Evolutionary conservation across 92 coral and sea anemone species (phyloP), one percentile per base, ranked within the genome.

Genomic region (Paramuricea clavata): DNA sequence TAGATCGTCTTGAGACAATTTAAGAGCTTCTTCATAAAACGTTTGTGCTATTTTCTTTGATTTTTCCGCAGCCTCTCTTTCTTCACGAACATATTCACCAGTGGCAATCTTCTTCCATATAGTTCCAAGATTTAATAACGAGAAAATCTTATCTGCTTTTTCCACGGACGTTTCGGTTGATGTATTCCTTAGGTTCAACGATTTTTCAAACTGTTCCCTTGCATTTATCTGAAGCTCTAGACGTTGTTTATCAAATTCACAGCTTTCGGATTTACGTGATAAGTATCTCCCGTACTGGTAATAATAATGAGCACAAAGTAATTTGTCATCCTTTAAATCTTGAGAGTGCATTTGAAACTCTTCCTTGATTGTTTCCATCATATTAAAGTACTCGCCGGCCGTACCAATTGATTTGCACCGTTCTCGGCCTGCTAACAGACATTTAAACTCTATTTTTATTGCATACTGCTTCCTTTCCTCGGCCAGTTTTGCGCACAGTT

Each of bases 351-450:
- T 5, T 54, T 54, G 6, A 54, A 54, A 54, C 62, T 19, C 62
- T 21, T 54, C 8, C 27, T 54, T 13, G 62, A 54, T 54, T 6
- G 13, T 15, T 47, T 47, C 52, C 52, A 12, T 47, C 52, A 5
- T 47, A 12, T 36, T 3, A 19, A 19, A 16, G 22, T 44, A 74
- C 21, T 44, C 62, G 12, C 17, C 50, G 36, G 62, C 5, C 22
- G 1, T 74, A 34, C n/a, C 15, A 7, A 12, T 26, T 21, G 39
- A 41, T 4, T 22, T 23, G 27, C 35, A 3, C 1, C 60, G 35
- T 74, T 41, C 30, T 54, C 17, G 52, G 22, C 5, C 62, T 42
- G 81, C 81, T 23, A 43, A 44, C 17, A 74, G 32, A 21, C 81
- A 74, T 1, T 74, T 16, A 74, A 33, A 43, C 0, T 74, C 52